A percentile compares a stretch with the other conserved stretches of the same genome.
Evolutionary conservation across 1,140 invertebrate species (phyloP).

Genomic region (Zaprionus nigranus): DNA sequence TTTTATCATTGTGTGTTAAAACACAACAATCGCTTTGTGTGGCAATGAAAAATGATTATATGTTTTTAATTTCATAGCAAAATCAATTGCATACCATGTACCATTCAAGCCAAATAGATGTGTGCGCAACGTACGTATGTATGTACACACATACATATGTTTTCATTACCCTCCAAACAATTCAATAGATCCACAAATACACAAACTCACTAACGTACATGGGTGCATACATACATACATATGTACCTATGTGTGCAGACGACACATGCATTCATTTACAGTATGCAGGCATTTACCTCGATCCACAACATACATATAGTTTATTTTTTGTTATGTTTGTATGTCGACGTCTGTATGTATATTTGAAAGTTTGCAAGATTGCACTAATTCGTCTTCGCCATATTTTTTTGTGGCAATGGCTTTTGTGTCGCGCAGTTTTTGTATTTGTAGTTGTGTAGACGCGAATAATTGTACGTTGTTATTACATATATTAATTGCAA

Average conservation of each 20-base stretch:
- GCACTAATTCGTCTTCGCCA: conserved; percentile 54
- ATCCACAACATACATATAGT: conserved; percentile 25
- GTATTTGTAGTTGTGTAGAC: conserved; percentile 41
- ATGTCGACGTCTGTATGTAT: conserved; percentile 20
- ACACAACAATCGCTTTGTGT: conserved; percentile 4
- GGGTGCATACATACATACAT: conserved; percentile 2
- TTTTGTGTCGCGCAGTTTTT: conserved; percentile 40
- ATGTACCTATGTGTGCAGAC: conserved; percentile 15
- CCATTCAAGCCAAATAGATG: conserved; percentile 3
- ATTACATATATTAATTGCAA: conserved; percentile 21
- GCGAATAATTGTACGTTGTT: conserved; percentile 41
- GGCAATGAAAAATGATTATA: conserved; percentile 3
- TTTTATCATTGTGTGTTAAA: background rate
- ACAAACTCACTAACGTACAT: conserved; percentile 13
- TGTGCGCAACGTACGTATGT: conserved; percentile 10
- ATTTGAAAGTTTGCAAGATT: conserved; percentile 51
- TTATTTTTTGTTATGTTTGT: conserved; percentile 17
- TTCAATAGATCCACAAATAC: conserved; percentile 29
- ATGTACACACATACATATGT: conserved; percentile 27
- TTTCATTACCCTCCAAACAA: conserved; percentile 36
- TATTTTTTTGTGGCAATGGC: conserved; percentile 49
- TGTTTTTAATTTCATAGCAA: conserved; percentile 16
- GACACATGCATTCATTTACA: conserved; percentile 25
- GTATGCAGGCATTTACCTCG: conserved; percentile 36
- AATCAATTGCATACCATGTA: conserved; percentile 40